Base-by-base conservation (phyloP, 2,113 vertebrate genomes). In the Xiphophorus maculatus region DNA sequence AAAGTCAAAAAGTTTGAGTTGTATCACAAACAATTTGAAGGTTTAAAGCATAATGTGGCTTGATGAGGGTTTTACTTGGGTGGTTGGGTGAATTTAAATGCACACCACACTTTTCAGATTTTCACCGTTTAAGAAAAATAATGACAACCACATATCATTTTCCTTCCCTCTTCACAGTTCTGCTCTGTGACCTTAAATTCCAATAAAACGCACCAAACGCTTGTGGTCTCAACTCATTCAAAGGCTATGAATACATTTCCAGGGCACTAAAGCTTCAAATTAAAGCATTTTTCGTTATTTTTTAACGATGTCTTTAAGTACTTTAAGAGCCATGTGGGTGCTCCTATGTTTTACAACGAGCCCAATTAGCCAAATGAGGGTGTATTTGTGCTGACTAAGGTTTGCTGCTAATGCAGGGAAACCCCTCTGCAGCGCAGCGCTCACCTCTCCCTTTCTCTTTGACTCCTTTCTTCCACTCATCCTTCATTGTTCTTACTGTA, bases 251-350 rank as follows among this genome's bases (percentile, higher is more conserved):
- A n/a, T 17, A 54, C 0, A 54, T 54, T 54, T 22, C 6, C 48
- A 9, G 19, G 19, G 22, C 5, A 54, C 48, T 54, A 19, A 22
- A 54, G 48, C 48, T 22, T 54, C 22, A 22, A 54, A 54, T 54
- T 25, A 54, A 54, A 84, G 74, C 63, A 42, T 11, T 15, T 64
- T 77, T n/a, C 40, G 40, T 51, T 29, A 58, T 66, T 63, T 48
- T 28, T 66, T 62, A 40, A 71, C 69, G 42, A 58, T 25, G 30
- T 67, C 37, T 67, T 74, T 44, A 74, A 79, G 79, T 66, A n/a
- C 22, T 85, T 85, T 76, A 81, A 33, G 60, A 85, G 73, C 61
- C 60, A 69, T 9, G 19, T 75, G 33, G 83, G 74, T 76, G 63
- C 69, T 76, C 71, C 70, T 35, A 70, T 63, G 71, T 66, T 84